Conservation (phyloP, 2,888 invertebrate species). For the Drosophila robusta region DNA sequence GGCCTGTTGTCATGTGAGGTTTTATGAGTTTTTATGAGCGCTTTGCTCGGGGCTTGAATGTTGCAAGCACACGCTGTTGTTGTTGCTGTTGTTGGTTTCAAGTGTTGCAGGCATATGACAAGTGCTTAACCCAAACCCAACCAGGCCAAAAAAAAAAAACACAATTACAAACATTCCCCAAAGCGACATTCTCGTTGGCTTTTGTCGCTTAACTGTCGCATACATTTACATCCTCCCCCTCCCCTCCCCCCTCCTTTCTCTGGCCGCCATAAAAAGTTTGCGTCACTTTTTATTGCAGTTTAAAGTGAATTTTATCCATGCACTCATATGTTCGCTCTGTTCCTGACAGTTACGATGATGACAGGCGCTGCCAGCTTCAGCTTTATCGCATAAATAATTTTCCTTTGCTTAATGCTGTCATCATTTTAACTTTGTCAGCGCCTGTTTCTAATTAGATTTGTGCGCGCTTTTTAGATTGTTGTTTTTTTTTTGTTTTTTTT, state of each 20-base stretch:
- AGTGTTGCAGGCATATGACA: slow-evolving; percentile 48
- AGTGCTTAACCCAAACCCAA: slow-evolving; percentile 15
- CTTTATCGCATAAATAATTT: slow-evolving; percentile 48
- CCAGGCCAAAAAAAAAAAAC: slow-evolving; percentile 18
- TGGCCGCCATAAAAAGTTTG: slow-evolving; percentile 47
- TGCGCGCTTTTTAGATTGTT: slow-evolving; percentile 67
- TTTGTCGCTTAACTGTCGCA: slow-evolving; percentile 50
- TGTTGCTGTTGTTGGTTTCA: slow-evolving; percentile 23
- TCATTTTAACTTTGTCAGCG: slow-evolving; percentile 69
- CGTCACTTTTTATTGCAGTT: slow-evolving; percentile 74
- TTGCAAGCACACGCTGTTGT: slow-evolving; percentile 41
- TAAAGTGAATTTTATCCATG: slow-evolving; percentile 58
- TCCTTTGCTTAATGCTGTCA: slow-evolving; percentile 37
- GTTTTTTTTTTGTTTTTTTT: no score
- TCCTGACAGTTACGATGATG: slow-evolving; percentile 49
- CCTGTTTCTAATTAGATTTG: slow-evolving; percentile 77
- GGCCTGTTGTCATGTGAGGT: slow-evolving; percentile 46
- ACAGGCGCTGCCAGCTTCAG: slow-evolving; percentile 46
- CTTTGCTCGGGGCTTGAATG: slow-evolving; percentile 47
- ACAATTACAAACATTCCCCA: slow-evolving; percentile 69
- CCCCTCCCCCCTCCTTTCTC: background rate
- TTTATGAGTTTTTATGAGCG: slow-evolving; percentile 69
- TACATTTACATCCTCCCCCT: slow-evolving; percentile 1
- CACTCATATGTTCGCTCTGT: slow-evolving; percentile 33
- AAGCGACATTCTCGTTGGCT: slow-evolving; percentile 49